These are phyloP conservation scores for Aleiodes testaceus DNA, from an alignment of 2,888 invertebrate genomes.

Conservation along the genomic window DNA sequence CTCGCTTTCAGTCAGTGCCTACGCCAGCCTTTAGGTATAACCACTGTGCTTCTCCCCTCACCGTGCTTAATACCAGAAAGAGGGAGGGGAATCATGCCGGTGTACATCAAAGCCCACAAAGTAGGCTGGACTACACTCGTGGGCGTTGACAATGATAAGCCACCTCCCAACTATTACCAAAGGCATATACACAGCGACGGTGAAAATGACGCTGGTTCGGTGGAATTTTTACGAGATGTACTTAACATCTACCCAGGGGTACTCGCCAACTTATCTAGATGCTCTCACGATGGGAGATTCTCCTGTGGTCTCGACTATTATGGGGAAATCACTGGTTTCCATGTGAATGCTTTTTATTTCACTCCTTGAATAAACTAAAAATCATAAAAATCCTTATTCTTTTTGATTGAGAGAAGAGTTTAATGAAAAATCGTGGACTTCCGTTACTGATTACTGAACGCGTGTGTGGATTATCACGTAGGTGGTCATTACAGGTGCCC, in stretches of 20 bases:
- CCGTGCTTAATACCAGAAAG: slow-evolving; percentile 1
- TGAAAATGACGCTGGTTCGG: slow-evolving; percentile 69
- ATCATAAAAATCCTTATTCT: too few relatives aligned
- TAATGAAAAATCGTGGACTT: slow-evolving; percentile 18
- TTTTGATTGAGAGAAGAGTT: neutral
- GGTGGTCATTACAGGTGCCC: slow-evolving; percentile 1
- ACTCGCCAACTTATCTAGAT: slow-evolving; percentile 5
- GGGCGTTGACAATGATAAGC: slow-evolving; percentile 67
- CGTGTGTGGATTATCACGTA: slow-evolving; percentile 14
- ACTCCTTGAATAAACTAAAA: too few relatives aligned
- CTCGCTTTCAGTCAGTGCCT: slow-evolving; percentile 67
- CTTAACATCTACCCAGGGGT: slow-evolving; percentile 64
- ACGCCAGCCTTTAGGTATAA: slow-evolving; percentile 50
- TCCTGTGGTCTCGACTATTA: neutral
- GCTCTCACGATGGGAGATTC: slow-evolving; percentile 25
- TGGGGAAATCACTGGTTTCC: slow-evolving; percentile 8
- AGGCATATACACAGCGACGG: slow-evolving; percentile 58
- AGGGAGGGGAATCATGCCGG: slow-evolving; percentile 51
- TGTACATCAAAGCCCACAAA: slow-evolving; percentile 67
- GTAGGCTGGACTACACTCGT: slow-evolving; percentile 70
- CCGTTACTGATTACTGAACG: slow-evolving; percentile 8
- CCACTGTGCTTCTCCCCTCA: slow-evolving; percentile 30
- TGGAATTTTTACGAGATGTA: slow-evolving; percentile 72
- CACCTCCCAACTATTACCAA: slow-evolving; percentile 53
- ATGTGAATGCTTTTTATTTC: neutral